A percentile compares a stretch with the other conserved stretches of the same genome.
Conservation (phyloP, 2,113 vertebrate genomes). For the Salvelinus alpinus region DNA sequence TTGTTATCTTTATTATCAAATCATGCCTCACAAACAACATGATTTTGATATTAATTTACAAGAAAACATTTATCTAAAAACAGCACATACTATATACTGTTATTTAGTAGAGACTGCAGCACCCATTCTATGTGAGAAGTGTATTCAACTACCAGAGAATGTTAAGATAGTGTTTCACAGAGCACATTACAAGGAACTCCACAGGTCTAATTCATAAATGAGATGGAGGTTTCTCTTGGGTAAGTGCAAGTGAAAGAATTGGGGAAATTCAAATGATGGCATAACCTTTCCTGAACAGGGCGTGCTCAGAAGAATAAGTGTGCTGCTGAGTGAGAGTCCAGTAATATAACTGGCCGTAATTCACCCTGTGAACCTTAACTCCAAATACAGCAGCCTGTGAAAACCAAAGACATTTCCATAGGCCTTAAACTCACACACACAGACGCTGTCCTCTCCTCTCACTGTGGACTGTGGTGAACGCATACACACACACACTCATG, state of each 20-base stretch:
- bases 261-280: slow-evolving; percentile 31
- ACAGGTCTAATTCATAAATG: too few relatives aligned
- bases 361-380: slow-evolving; percentile 24
- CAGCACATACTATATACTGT: too few relatives aligned
- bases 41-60: too few relatives aligned
- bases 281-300: background rate
- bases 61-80: too few relatives aligned
- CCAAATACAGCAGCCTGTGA: slow-evolving; percentile 33
- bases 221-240: slow-evolving; percentile 19
- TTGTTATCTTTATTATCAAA: too few relatives aligned
- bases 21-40: too few relatives aligned
- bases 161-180: too few relatives aligned
- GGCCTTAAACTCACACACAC: background rate
- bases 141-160: too few relatives aligned
- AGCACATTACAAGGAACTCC: too few relatives aligned
- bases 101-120: too few relatives aligned
- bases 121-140: too few relatives aligned
- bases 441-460: background rate
- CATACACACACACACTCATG: slow-evolving; percentile 14
- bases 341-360: slow-evolving; percentile 32
- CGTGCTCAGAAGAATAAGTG: background rate
- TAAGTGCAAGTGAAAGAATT: slow-evolving; percentile 4
- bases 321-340: slow-evolving; percentile 12
- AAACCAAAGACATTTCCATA: slow-evolving; percentile 3
- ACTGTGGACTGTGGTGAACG: background rate